Evolutionary conservation across 2,113 vertebrate species (phyloP).

Genomic region (Dromiciops gliroides): DNA sequence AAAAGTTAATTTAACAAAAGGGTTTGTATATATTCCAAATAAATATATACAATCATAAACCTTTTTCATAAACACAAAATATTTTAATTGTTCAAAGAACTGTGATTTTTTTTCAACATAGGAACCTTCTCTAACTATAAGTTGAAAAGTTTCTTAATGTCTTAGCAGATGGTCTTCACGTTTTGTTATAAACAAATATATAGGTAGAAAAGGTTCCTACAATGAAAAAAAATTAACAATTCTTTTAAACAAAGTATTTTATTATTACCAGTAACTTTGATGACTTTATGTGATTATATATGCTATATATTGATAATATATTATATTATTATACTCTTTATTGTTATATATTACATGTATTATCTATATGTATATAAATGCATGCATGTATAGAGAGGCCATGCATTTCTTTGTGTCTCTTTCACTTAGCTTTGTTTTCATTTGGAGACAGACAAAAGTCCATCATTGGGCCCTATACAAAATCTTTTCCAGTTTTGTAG

Average conservation of each 20-base stretch:
- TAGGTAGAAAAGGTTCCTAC: background rate
- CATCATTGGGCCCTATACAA: background rate
- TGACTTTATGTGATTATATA: background rate
- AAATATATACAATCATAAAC: no score
- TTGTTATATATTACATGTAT: background rate
- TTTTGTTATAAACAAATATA: background rate
- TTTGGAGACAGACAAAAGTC: background rate
- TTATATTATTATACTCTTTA: background rate
- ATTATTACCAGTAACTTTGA: background rate
- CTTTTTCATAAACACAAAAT: no score
- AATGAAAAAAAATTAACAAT: background rate
- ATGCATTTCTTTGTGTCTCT: background rate
- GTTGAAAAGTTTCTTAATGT: no score
- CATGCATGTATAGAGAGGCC: background rate
- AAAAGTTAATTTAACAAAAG: no score
- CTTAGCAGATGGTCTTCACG: background rate
- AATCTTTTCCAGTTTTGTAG: background rate
- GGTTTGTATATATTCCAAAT: no score
- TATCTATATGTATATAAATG: background rate
- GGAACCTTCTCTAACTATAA: no score
- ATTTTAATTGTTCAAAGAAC: no score
- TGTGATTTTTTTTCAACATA: no score
- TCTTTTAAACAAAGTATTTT: background rate
- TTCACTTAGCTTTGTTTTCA: background rate
- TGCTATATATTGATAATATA: background rate